Conservation (phyloP, 2,888 invertebrate species). For the Prosapia bicincta region DNA sequence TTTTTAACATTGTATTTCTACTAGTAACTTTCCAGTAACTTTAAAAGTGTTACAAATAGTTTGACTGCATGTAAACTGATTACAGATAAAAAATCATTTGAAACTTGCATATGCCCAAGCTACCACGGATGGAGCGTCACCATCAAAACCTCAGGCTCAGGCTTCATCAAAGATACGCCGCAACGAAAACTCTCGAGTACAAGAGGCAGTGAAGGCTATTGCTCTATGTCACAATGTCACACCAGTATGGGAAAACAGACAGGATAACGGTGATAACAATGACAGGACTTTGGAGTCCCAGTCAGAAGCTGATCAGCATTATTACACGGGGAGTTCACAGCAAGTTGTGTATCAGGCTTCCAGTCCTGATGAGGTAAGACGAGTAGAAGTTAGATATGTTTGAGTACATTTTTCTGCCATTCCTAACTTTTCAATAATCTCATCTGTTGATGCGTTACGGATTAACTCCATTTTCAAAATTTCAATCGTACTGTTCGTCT, state of each 20-base stretch:
- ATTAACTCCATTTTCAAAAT: too few species aligned
- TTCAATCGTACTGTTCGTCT: too few species aligned
- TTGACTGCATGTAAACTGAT: too few species aligned
- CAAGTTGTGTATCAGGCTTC: conserved; percentile 62
- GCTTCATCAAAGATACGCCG: conserved; percentile 54
- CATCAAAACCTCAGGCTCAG: conserved; percentile 7
- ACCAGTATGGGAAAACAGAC: conserved; percentile 76
- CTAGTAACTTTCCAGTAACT: too few species aligned
- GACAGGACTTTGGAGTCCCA: conserved; percentile 44
- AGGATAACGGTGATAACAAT: neutral
- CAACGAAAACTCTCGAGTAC: conserved; percentile 70
- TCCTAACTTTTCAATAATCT: too few species aligned
- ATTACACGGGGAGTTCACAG: conserved; percentile 34
- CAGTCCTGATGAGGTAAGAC: conserved; percentile 66
- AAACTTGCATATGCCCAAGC: conserved; percentile 46
- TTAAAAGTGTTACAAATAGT: too few species aligned
- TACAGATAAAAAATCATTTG: conserved; percentile 50
- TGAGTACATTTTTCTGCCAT: too few species aligned
- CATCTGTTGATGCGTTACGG: too few species aligned
- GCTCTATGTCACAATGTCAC: conserved; percentile 99
- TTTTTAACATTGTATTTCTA: too few species aligned
- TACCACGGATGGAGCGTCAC: conserved; percentile 25
- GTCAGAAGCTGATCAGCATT: conserved; percentile 58
- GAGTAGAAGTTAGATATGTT: too few species aligned
- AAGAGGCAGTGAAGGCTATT: conserved; percentile 88